Conservation (phyloP, 2,888 invertebrate species). For the Aquatica leii region DNA sequence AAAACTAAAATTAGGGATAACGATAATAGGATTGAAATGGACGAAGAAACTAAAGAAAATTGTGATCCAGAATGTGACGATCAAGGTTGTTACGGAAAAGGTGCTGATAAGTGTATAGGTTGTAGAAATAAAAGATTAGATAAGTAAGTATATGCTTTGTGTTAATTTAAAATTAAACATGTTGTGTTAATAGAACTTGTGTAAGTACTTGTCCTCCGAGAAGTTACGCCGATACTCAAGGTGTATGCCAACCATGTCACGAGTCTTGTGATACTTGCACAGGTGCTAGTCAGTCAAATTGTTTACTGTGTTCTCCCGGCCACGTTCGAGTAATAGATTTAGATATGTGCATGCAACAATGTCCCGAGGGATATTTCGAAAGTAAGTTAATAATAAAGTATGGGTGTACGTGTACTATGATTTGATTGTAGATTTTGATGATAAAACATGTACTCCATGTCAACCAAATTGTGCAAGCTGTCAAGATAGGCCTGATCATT, state of each 20-base stretch:
- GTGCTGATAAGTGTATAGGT: slow-evolving; percentile 83
- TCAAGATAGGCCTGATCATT: slow-evolving; percentile 81
- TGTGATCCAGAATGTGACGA: slow-evolving; percentile 87
- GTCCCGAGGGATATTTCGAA: slow-evolving; percentile 90
- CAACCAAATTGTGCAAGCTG: slow-evolving; percentile 88
- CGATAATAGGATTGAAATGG: slow-evolving; percentile 51
- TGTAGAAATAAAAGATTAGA: slow-evolving; percentile 84
- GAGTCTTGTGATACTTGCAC: slow-evolving; percentile 90
- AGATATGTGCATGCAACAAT: slow-evolving; percentile 86
- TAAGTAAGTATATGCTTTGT: slow-evolving; percentile 65
- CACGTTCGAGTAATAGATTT: slow-evolving; percentile 85
- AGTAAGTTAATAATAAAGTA: slow-evolving; percentile 61
- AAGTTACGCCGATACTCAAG: slow-evolving; percentile 82
- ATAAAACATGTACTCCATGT: slow-evolving; percentile 84
- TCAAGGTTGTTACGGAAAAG: slow-evolving; percentile 86
- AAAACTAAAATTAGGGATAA: slow-evolving; percentile 65
- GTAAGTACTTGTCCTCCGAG: slow-evolving; percentile 85
- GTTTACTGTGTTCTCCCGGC: slow-evolving; percentile 83
- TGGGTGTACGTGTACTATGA: neutral
- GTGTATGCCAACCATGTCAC: slow-evolving; percentile 86
- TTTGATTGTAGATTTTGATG: slow-evolving; percentile 52
- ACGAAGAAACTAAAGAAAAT: slow-evolving; percentile 62
- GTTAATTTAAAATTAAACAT: neutral
- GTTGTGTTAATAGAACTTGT: slow-evolving; percentile 70
- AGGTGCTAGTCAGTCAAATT: slow-evolving; percentile 87